Percentiles rank a stretch among this genome's conserved stretches.
These are phyloP conservation scores for Folsomia manolachei DNA, from an alignment of 2,888 invertebrate genomes.

Conservation along the genomic window DNA sequence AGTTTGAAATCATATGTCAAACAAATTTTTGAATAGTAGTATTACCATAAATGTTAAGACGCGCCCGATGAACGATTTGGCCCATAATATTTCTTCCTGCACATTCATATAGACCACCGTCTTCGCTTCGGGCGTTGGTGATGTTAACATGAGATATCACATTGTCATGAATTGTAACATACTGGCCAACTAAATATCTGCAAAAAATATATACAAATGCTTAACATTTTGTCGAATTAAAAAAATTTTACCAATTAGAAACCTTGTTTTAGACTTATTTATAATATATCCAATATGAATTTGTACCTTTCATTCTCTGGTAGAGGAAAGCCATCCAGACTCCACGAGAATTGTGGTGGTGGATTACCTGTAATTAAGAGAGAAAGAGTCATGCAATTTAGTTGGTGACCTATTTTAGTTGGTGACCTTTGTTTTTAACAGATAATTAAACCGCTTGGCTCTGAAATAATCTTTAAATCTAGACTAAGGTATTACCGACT, in stretches of 20 bases:
- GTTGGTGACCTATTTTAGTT: too few relatives aligned
- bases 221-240: neutral
- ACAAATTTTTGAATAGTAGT: too few relatives aligned
- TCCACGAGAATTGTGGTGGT: conserved; percentile 87
- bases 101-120: conserved; percentile 85
- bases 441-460: too few relatives aligned
- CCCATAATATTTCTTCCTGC: conserved; percentile 79
- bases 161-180: conserved; percentile 86
- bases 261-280: neutral
- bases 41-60: conserved; percentile 77
- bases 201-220: conserved; percentile 51
- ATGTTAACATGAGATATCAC: conserved; percentile 91
- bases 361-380: too few relatives aligned
- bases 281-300: neutral
- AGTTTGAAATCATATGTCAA: too few relatives aligned
- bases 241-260: neutral
- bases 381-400: too few relatives aligned
- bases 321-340: conserved; percentile 81
- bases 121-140: conserved; percentile 80
- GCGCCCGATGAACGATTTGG: conserved; percentile 73
- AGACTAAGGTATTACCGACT: too few relatives aligned
- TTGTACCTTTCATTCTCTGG: conserved; percentile 69
- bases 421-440: too few relatives aligned
- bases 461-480: too few relatives aligned
- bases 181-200: conserved; percentile 85